These are phyloP conservation scores for Brienomyrus brachyistius DNA, from an alignment of 2,113 vertebrate genomes.

Conservation along the genomic window DNA sequence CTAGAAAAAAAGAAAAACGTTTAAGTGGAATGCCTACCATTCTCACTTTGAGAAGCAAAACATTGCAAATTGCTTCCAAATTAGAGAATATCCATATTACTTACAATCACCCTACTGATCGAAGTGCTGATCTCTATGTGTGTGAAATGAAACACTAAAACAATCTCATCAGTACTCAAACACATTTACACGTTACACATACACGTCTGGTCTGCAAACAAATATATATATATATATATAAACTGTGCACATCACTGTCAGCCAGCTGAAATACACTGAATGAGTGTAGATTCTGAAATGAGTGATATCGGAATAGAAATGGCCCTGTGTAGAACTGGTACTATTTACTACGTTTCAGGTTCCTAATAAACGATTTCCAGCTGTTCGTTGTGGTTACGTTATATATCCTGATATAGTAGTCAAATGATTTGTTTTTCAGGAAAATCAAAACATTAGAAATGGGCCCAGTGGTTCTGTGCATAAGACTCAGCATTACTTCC, in stretches of 20 bases:
- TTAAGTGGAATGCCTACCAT: not conserved
- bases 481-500: not conserved
- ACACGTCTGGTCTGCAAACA: slow-evolving; percentile 1
- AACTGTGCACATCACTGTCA: not conserved
- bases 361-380: not conserved
- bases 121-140: not conserved
- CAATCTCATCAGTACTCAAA: not conserved
- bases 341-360: not conserved
- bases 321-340: not conserved
- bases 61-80: not conserved
- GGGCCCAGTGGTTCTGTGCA: not conserved
- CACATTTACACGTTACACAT: slow-evolving; percentile 8
- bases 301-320: not conserved
- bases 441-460: not conserved
- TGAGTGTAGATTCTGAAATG: not conserved
- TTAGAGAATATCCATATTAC: not conserved
- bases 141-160: slow-evolving; percentile 11
- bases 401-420: not conserved
- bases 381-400: not conserved
- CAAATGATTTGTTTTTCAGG: not conserved
- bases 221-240: not conserved
- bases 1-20: not conserved
- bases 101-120: not conserved
- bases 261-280: not conserved
- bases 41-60: not conserved